Conservation (phyloP, 2,797 vertebrate genomes). For the Macroramphosus scolopax region DNA sequence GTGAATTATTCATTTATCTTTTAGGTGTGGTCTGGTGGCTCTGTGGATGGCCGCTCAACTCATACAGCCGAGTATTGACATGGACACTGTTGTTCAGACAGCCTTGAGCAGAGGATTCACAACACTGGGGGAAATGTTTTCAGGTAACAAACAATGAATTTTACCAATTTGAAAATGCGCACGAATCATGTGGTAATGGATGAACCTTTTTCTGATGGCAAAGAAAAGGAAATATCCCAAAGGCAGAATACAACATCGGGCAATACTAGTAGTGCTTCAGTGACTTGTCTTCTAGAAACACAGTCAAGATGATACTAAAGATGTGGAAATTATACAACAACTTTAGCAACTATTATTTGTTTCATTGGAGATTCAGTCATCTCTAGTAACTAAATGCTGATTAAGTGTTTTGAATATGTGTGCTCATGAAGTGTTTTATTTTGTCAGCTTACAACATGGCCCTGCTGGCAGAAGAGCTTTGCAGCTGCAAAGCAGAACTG, state of each 20-base stretch:
- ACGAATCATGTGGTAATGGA: background rate
- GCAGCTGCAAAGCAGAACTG: constrained; percentile 75
- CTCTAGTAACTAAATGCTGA: no score
- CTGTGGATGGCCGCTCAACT: constrained; percentile 87
- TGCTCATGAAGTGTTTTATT: constrained; percentile 12
- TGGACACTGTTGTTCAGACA: constrained; percentile 76
- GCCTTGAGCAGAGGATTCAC: constrained; percentile 82
- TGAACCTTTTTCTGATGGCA: background rate
- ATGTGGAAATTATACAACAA: constrained; percentile 1
- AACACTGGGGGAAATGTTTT: constrained; percentile 91
- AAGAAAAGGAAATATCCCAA: no score
- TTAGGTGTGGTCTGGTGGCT: constrained; percentile 89
- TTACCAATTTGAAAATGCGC: no score
- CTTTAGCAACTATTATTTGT: background rate
- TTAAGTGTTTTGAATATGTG: no score
- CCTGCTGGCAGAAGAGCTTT: constrained; percentile 80
- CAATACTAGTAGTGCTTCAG: no score
- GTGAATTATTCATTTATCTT: constrained; percentile 14
- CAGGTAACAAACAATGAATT: constrained; percentile 79
- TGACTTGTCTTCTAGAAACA: no score
- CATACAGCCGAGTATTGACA: constrained; percentile 49
- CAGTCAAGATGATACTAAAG: constrained; percentile 4
- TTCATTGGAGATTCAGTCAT: no score
- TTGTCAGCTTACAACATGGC: constrained; percentile 83
- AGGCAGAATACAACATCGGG: no score